These are phyloP conservation scores for Andrena hattorfiana DNA, from an alignment of 2,888 invertebrate genomes.

Conservation along the genomic window DNA sequence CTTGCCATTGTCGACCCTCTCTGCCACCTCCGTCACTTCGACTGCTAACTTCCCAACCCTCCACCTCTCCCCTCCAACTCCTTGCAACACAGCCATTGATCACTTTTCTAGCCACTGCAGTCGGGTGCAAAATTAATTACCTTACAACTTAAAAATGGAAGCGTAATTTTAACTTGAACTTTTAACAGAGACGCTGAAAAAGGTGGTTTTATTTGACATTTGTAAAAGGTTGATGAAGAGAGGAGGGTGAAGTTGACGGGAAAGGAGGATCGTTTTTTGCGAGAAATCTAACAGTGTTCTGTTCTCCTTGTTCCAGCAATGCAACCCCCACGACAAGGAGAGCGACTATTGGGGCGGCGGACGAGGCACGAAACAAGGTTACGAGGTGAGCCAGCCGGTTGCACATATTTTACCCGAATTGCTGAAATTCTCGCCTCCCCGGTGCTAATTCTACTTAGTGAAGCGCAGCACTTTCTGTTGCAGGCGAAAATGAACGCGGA, in stretches of 20 bases:
- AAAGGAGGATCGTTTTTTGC: background rate
- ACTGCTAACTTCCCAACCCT: constrained; percentile 49
- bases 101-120: constrained; percentile 64
- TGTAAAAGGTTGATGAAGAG: background rate
- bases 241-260: too few relatives aligned
- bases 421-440: constrained; percentile 47
- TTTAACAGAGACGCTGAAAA: too few relatives aligned
- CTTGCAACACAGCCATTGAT: constrained; percentile 39
- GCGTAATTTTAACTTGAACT: too few relatives aligned
- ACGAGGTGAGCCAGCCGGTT: constrained; percentile 81
- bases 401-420: constrained; percentile 66
- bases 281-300: constrained; percentile 3
- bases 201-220: too few relatives aligned
- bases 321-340: constrained; percentile 84
- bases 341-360: constrained; percentile 84
- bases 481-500: constrained; percentile 87
- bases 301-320: constrained; percentile 81
- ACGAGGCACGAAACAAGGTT: constrained; percentile 83
- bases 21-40: constrained; percentile 59
- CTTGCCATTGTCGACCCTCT: constrained; percentile 60
- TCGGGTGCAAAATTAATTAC: too few relatives aligned
- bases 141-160: background rate
- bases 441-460: constrained; percentile 81
- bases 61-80: constrained; percentile 28
- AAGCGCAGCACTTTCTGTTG: constrained; percentile 84